Evolutionary conservation across 2,113 vertebrate species (phyloP), one percentile per base, ranked within the genome.

Genomic region (Falco punctatus): DNA sequence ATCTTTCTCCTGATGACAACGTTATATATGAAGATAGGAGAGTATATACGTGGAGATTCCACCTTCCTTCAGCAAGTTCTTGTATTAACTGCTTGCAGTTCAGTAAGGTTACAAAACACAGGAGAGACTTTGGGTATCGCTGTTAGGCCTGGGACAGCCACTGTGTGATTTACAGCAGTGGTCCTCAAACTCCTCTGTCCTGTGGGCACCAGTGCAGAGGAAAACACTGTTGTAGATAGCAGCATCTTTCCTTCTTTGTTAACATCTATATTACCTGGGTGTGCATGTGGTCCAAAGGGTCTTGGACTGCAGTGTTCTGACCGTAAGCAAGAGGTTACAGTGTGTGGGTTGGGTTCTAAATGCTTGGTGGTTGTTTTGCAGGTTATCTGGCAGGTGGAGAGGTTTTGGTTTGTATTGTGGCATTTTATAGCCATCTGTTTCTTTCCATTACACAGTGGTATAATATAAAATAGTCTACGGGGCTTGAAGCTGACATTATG

Each of bases 21-120:
- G 0, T 6, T 6, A 3, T 6, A 1, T 42, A 17, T 24, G 13
- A 52, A 33, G 38, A 51, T 48, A 65, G 51, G 42, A 66, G 23
- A 42, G 40, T 40, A 21, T 20, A 6, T 6, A 16, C 7, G 24
- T 49, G 62, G 33, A 64, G 11, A 19, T 33, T 58, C 13, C 49
- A 15, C 35, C 35, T 66, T n/a, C 14, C 62, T 90, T 19, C 86
- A 75, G 52, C 33, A 24, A 14, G 20, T 44, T 64, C 33, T 48
- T 11, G 4, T 2, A 1, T 52, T 30, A 69, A 20, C n/a, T 52
- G 21, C 8, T 27, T n/a, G n/a, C 1, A 1, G 2, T 42, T 67
- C 2, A 1, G 32, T 27, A 26, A 28, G 42, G 42, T 52, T 46
- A n/a, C 54, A 64, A 30, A 74, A 15, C 33, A 5, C 27, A 51